phyloP scores from a whole-genome alignment of 2,113 vertebrate species.

The Esox niger region DNA sequence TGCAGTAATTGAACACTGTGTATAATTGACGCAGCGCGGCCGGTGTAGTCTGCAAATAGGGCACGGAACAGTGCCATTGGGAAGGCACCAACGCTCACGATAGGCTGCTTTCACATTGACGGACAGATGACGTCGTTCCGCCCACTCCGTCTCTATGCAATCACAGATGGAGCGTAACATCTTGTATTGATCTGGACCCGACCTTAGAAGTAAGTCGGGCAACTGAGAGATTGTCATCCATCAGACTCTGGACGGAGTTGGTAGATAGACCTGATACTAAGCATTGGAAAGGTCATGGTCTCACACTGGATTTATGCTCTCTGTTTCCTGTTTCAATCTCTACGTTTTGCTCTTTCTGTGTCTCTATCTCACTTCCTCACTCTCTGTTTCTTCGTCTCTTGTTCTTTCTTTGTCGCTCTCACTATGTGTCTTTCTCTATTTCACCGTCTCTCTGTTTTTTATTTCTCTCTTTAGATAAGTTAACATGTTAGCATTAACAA shows the following conservation, averaged over 20 bases:
- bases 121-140: too few relatives aligned
- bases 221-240: slow-evolving; percentile 61
- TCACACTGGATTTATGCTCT: background rate
- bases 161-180: too few relatives aligned
- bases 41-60: too few relatives aligned
- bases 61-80: too few relatives aligned
- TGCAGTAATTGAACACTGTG: too few relatives aligned
- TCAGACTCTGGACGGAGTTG: slow-evolving; percentile 33
- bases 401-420: background rate
- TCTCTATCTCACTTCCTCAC: background rate
- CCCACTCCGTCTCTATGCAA: too few relatives aligned
- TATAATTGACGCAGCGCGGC: too few relatives aligned
- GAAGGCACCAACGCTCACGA: too few relatives aligned
- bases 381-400: background rate
- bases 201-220: slow-evolving; percentile 57
- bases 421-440: background rate
- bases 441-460: too few relatives aligned
- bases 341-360: background rate
- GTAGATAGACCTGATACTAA: slow-evolving; percentile 48
- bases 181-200: slow-evolving; percentile 57
- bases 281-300: slow-evolving; percentile 56
- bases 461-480: too few relatives aligned
- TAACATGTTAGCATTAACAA: too few relatives aligned
- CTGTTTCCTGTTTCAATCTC: background rate
- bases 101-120: too few relatives aligned